Evolutionary conservation across 2,888 invertebrate genomes (phyloP).

Genomic region (Hyposoter didymator): DNA sequence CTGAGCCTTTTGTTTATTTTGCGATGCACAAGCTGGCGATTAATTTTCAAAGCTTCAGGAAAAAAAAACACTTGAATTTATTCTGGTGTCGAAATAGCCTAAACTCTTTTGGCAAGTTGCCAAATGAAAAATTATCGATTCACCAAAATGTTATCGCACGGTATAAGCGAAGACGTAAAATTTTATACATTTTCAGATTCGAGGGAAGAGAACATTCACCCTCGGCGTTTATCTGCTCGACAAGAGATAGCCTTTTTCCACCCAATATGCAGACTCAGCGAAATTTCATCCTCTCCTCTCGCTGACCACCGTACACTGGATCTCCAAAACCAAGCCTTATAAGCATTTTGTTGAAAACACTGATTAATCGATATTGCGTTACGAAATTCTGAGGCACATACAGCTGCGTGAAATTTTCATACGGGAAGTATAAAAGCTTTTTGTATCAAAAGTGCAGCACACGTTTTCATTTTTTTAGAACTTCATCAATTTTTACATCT

Average conservation of each 20-base stretch:
- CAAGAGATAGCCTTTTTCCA: conserved; percentile 38
- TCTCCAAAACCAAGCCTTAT: conserved; percentile 1
- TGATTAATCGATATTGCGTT: conserved; percentile 48
- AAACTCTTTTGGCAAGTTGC: not conserved
- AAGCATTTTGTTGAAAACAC: conserved; percentile 28
- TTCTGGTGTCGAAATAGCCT: not conserved
- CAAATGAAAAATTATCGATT: not conserved
- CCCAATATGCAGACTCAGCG: conserved; percentile 15
- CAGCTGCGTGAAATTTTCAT: conserved; percentile 39
- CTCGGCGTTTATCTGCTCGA: conserved; percentile 31
- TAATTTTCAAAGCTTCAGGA: not conserved
- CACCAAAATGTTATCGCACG: not conserved
- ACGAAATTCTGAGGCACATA: conserved; percentile 50
- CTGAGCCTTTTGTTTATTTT: too few species aligned
- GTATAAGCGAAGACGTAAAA: not conserved
- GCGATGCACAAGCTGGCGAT: too few species aligned
- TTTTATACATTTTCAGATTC: conserved; percentile 5
- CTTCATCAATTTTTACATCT: too few species aligned
- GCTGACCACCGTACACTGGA: not conserved
- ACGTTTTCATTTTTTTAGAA: too few species aligned
- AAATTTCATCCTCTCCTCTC: not conserved
- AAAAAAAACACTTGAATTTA: not conserved
- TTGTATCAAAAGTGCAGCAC: not conserved
- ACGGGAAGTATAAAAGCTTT: not conserved
- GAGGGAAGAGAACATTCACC: not conserved